Evolutionary conservation across 35 echinoderm and acorn worm genomes (phyloP).

Genomic region (Ptychodera flava): DNA sequence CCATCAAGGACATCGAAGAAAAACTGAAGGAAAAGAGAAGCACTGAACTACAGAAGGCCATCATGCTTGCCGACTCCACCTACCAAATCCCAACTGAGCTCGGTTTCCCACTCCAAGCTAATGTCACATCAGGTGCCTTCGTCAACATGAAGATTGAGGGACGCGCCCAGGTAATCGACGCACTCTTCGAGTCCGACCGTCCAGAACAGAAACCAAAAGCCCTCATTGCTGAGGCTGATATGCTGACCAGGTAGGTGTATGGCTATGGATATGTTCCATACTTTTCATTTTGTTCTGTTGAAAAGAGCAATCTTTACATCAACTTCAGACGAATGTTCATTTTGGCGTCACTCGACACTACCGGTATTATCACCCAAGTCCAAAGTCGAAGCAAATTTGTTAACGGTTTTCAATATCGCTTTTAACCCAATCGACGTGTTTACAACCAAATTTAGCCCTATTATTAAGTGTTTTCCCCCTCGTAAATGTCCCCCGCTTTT

Average conservation of each 20-base stretch:
- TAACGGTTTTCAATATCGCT: too few species aligned
- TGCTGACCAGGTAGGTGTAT: neutral
- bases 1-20: neutral
- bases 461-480: too few species aligned
- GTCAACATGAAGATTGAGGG: slow-evolving; percentile 14
- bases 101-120: slow-evolving; percentile 33
- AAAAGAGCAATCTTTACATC: too few species aligned
- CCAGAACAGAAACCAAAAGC: neutral
- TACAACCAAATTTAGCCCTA: too few species aligned
- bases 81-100: slow-evolving; percentile 26
- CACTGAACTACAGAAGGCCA: slow-evolving; percentile 23
- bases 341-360: too few species aligned
- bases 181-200: slow-evolving; percentile 4
- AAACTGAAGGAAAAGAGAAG: slow-evolving; percentile 16
- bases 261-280: too few species aligned
- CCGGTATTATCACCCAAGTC: too few species aligned
- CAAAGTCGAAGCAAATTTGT: too few species aligned
- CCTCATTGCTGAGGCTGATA: slow-evolving; percentile 8
- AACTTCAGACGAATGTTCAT: too few species aligned
- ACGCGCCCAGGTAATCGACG: slow-evolving; percentile 1
- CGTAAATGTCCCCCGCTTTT: too few species aligned
- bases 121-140: slow-evolving; percentile 26
- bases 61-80: slow-evolving; percentile 17
- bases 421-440: too few species aligned
- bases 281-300: too few species aligned